A percentile compares a stretch with the other conserved stretches of the same genome.
phyloP scores from a whole-genome alignment of 1,140 invertebrate species.

The Pentalonia nigronervosa region DNA sequence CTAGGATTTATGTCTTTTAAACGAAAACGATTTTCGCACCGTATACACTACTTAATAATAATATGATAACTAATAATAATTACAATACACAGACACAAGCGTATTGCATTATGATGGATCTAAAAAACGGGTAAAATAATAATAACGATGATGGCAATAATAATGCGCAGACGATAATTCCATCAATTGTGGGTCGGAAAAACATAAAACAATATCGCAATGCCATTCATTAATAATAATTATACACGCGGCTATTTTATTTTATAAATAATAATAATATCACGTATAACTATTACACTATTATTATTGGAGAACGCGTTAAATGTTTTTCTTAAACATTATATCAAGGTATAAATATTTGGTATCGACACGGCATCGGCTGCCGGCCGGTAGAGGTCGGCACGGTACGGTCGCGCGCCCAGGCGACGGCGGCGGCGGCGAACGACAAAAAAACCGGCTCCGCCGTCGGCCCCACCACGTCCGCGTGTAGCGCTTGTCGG shows the following conservation, averaged over 20 bases:
- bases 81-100: neutral
- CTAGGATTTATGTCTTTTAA: neutral
- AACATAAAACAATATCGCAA: neutral
- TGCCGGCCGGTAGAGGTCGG: constrained; percentile 1
- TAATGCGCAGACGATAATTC: neutral
- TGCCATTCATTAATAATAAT: too few relatives aligned
- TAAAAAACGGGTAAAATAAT: neutral
- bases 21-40: neutral
- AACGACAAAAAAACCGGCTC: constrained; percentile 48
- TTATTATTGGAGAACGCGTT: neutral
- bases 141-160: neutral
- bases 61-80: too few relatives aligned
- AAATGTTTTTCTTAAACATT: neutral
- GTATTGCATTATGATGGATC: neutral
- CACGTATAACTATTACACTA: neutral
- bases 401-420: constrained; percentile 39
- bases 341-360: too few relatives aligned
- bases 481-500: constrained; percentile 40
- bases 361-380: neutral
- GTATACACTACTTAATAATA: neutral
- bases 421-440: neutral
- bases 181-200: neutral
- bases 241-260: neutral
- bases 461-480: constrained; percentile 47
- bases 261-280: neutral